phyloP scores from a whole-genome alignment of 2,113 vertebrate species.

The Trematocara variabile region DNA sequence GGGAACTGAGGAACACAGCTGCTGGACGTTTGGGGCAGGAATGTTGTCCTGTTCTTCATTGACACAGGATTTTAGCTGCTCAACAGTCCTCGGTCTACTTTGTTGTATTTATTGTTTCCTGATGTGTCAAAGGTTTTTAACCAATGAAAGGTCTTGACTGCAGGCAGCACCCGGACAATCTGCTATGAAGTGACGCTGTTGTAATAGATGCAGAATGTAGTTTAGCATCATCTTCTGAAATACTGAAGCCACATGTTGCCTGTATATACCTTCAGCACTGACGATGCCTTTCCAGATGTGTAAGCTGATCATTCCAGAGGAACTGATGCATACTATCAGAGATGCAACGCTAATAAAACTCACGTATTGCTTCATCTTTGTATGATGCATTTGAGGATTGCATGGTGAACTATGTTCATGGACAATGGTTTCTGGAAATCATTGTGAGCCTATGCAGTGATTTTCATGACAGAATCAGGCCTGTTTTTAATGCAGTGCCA shows the following conservation, averaged over 20 bases:
- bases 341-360: not conserved
- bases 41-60: not conserved
- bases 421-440: not conserved
- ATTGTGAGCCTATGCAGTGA: not conserved
- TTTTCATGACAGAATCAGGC: not conserved
- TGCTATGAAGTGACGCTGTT: not conserved
- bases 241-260: not conserved
- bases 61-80: not conserved
- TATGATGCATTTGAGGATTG: not conserved
- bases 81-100: not conserved
- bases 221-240: not conserved
- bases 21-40: not conserved
- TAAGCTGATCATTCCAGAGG: not conserved
- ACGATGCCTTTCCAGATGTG: not conserved
- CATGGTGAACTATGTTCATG: not conserved
- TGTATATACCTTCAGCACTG: not conserved
- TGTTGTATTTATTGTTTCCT: not conserved
- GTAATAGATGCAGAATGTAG: not conserved
- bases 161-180: not conserved
- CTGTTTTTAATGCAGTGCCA: not conserved
- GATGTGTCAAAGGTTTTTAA: not conserved
- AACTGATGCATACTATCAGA: not conserved
- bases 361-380: not conserved
- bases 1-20: not conserved
- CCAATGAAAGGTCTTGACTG: not conserved